Evolutionary conservation across 2,797 vertebrate genomes (phyloP).

Genomic region (Typhlichthys eigenmanni): DNA sequence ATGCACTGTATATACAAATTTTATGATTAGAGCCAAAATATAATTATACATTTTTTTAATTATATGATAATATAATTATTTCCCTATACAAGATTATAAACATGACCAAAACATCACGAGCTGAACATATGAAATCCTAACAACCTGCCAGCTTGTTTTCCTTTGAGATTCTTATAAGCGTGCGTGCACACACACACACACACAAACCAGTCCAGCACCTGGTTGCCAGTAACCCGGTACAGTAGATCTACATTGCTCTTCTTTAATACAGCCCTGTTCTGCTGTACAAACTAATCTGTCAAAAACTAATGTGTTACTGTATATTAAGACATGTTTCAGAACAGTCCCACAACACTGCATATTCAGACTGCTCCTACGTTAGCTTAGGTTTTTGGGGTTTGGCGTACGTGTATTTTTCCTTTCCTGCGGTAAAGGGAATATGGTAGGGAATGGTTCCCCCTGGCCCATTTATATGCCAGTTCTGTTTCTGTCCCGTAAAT

Average conservation of each 20-base stretch:
- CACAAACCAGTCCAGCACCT: conserved; percentile 2
- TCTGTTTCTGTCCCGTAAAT: conserved; percentile 68
- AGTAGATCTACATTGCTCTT: conserved; percentile 21
- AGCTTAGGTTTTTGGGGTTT: conserved; percentile 62
- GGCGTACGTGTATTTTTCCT: conserved; percentile 64
- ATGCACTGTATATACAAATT: too few relatives aligned
- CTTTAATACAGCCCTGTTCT: conserved; percentile 23
- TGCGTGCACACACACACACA: conserved; percentile 13
- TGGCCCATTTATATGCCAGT: conserved; percentile 59
- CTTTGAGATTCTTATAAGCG: not conserved
- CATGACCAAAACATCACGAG: too few relatives aligned
- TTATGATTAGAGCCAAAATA: too few relatives aligned
- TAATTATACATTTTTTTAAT: too few relatives aligned
- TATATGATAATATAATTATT: too few relatives aligned
- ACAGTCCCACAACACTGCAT: conserved; percentile 43
- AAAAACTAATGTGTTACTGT: conserved; percentile 44
- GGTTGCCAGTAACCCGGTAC: too few relatives aligned
- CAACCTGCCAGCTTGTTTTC: too few relatives aligned
- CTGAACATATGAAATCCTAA: too few relatives aligned
- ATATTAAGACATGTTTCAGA: conserved; percentile 51
- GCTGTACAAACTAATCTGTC: conserved; percentile 35
- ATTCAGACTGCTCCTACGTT: conserved; percentile 55
- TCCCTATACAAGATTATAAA: too few relatives aligned
- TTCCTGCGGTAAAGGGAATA: conserved; percentile 54
- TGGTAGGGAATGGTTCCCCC: conserved; percentile 52